Percentiles rank a stretch among this genome's conserved stretches.
phyloP scores from a whole-genome alignment of 2,888 invertebrate genomes.

The Epistrophe eligans region DNA sequence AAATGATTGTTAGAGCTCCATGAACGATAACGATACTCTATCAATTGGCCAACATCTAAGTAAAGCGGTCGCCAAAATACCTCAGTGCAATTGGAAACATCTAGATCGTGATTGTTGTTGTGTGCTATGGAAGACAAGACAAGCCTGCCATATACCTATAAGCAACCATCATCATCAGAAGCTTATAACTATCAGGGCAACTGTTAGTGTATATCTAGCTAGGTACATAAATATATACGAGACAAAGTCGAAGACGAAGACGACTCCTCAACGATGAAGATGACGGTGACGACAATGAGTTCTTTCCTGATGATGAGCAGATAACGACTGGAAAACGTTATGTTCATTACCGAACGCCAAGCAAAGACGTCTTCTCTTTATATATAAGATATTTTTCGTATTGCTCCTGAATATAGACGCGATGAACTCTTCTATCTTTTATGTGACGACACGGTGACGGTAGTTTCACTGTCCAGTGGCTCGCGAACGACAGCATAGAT shows the following conservation, averaged over 20 bases:
- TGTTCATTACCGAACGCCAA: conserved; percentile 75
- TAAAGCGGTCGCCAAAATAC: conserved; percentile 76
- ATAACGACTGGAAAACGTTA: conserved; percentile 76
- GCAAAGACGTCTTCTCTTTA: conserved; percentile 42
- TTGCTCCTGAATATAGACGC: conserved; percentile 53
- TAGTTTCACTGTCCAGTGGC: conserved; percentile 76
- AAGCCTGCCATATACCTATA: not conserved
- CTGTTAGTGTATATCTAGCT: too few species aligned
- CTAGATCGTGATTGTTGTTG: conserved; percentile 71
- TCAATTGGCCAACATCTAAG: conserved; percentile 76
- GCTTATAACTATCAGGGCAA: conserved; percentile 4
- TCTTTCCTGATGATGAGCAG: conserved; percentile 76
- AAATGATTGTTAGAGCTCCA: conserved; percentile 40
- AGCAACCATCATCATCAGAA: conserved; percentile 17
- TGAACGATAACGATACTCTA: conserved; percentile 72
- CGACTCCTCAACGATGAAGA: conserved; percentile 74
- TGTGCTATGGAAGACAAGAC: conserved; percentile 54
- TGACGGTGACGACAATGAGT: conserved; percentile 76
- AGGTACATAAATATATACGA: not conserved
- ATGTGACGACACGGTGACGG: conserved; percentile 68
- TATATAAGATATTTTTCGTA: not conserved
- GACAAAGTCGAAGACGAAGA: conserved; percentile 26
- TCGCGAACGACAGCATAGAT: conserved; percentile 71
- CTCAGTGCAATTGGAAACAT: conserved; percentile 70
- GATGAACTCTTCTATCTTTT: conserved; percentile 61